Percentiles rank a stretch among this genome's conserved stretches.
These are phyloP conservation scores for Aptenodytes patagonicus DNA, from an alignment of 2,113 vertebrate genomes.

Conservation along the genomic window DNA sequence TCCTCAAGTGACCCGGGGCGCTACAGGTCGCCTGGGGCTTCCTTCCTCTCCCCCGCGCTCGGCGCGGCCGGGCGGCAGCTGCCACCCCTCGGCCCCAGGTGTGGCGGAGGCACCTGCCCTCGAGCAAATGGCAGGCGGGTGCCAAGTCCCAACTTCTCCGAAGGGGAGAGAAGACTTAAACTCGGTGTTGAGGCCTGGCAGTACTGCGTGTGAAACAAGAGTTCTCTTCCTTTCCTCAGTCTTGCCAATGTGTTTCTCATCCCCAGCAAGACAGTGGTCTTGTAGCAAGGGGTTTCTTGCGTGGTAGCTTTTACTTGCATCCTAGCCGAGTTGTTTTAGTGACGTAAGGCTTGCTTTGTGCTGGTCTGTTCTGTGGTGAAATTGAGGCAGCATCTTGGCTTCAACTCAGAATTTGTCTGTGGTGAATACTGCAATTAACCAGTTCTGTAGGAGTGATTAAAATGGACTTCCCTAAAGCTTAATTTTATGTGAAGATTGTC, in stretches of 20 bases:
- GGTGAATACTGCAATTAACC: not conserved
- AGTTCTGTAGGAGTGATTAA: not conserved
- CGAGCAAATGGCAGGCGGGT: not conserved
- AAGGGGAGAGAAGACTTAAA: accelerated
- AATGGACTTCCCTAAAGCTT: not conserved
- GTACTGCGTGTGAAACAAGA: not conserved
- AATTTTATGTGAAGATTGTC: not conserved
- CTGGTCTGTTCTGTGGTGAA: not conserved
- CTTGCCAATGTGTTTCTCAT: accelerated
- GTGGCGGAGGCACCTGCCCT: not conserved
- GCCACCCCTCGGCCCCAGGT: not conserved
- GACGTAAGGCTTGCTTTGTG: not conserved
- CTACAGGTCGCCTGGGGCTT: slow-evolving; percentile 1
- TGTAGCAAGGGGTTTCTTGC: not conserved
- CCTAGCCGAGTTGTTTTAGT: not conserved
- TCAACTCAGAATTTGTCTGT: not conserved
- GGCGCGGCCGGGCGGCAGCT: not conserved
- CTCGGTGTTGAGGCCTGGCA: not conserved
- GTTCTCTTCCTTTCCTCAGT: not conserved
- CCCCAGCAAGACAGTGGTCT: not conserved
- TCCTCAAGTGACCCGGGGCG: not conserved
- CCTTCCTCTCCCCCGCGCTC: not conserved
- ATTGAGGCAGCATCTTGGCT: not conserved
- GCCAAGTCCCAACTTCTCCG: accelerated
- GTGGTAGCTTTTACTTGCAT: accelerated